Evolutionary conservation across 2,797 vertebrate species (phyloP).

Genomic region (Jordanella pulchra): DNA sequence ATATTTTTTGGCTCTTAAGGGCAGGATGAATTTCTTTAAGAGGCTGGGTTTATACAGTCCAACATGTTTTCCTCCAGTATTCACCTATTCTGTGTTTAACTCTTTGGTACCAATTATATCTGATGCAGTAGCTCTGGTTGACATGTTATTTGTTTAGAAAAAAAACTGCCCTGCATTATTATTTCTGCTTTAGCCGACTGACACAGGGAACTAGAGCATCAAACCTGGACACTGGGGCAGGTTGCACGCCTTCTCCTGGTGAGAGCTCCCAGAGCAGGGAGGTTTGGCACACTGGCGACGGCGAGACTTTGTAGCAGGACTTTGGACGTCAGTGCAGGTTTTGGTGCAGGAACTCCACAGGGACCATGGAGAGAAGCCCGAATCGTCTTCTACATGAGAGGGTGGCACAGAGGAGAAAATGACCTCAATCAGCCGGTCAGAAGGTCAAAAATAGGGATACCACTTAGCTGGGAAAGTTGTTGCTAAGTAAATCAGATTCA

Average conservation of each 20-base stretch:
- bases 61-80: too few relatives aligned
- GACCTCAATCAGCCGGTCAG: background rate
- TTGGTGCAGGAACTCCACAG: slow-evolving; percentile 84
- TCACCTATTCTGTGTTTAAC: too few relatives aligned
- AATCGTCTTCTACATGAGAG: slow-evolving; percentile 71
- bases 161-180: background rate
- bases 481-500: background rate
- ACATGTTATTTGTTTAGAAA: too few relatives aligned
- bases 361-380: slow-evolving; percentile 80
- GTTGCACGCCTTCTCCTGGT: slow-evolving; percentile 86
- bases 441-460: background rate
- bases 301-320: slow-evolving; percentile 79
- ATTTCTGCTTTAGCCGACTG: background rate
- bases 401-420: background rate
- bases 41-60: too few relatives aligned
- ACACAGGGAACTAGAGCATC: rapidly evolving
- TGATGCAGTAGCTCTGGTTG: too few relatives aligned
- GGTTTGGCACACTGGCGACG: slow-evolving; percentile 75
- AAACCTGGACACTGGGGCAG: slow-evolving; percentile 86
- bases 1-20: too few relatives aligned
- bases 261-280: slow-evolving; percentile 76
- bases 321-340: slow-evolving; percentile 79
- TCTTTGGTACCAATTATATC: too few relatives aligned
- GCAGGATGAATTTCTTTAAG: too few relatives aligned
- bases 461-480: too few relatives aligned